Conservation (phyloP, 2,888 invertebrate species). For the Sphecodes monilicornis region DNA sequence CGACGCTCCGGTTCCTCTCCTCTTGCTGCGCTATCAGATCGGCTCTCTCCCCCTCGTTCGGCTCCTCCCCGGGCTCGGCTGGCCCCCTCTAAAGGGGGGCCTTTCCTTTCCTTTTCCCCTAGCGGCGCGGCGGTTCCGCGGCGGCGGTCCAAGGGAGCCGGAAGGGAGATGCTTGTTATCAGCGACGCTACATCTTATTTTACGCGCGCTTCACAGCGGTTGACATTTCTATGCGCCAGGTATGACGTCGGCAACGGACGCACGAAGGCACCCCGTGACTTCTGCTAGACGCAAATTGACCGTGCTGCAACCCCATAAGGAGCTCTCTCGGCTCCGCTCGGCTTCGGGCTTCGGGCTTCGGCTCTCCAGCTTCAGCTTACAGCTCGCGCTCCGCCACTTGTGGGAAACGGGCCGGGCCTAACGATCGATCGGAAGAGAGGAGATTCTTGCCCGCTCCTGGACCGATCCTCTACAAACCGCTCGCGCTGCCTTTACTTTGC, state of each 20-base stretch:
- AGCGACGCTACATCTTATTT: conserved; percentile 84
- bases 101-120: conserved; percentile 52
- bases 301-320: conserved; percentile 76
- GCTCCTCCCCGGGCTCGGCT: conserved; percentile 47
- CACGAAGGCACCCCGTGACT: conserved; percentile 80
- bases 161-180: conserved; percentile 78
- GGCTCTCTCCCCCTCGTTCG: conserved; percentile 52
- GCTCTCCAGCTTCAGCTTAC: not conserved
- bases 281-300: conserved; percentile 84
- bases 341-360: not conserved
- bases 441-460: conserved; percentile 26
- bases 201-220: conserved; percentile 81
- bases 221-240: conserved; percentile 83
- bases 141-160: conserved; percentile 16
- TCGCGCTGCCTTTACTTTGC: not conserved
- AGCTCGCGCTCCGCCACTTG: conserved; percentile 50
- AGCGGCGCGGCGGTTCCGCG: conserved; percentile 34
- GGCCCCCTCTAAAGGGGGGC: conserved; percentile 24
- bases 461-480: not conserved
- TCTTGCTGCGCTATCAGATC: conserved; percentile 75
- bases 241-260: conserved; percentile 82
- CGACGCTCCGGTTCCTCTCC: conserved; percentile 57
- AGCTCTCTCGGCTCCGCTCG: conserved; percentile 28
- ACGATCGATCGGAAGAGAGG: conserved; percentile 67
- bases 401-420: conserved; percentile 68